phyloP scores from a whole-genome alignment of 2,888 invertebrate genomes.

The Leucophenga montana region DNA sequence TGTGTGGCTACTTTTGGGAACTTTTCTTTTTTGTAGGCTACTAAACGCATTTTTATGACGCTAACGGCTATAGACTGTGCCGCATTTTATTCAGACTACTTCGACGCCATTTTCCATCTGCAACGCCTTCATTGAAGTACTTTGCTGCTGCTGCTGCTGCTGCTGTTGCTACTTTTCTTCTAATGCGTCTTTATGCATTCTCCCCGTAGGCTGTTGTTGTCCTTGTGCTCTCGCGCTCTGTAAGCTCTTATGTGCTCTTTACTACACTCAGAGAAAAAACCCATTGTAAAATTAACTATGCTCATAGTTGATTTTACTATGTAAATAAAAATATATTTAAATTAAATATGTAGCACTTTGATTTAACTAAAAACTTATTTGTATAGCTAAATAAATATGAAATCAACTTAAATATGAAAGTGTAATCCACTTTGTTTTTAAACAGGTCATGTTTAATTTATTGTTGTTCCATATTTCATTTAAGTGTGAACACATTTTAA shows the following conservation, averaged over 20 bases:
- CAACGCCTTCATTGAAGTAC: not conserved
- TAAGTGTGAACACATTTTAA: no score
- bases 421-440: no score
- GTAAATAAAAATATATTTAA: no score
- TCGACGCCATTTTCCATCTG: not conserved
- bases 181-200: constrained; percentile 19
- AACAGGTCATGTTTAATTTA: no score
- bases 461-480: no score
- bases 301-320: no score
- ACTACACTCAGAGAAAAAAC: no score
- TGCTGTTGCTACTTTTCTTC: not conserved
- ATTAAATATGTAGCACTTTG: no score
- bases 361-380: no score
- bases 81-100: not conserved
- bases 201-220: constrained; percentile 10
- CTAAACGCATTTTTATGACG: constrained; percentile 20
- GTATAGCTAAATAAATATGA: no score
- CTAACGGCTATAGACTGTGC: not conserved
- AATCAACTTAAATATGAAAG: no score
- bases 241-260: not conserved
- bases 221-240: not conserved
- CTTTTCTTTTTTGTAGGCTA: not conserved
- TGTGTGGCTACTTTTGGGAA: not conserved
- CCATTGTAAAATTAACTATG: no score
- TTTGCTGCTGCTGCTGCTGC: not conserved